These are phyloP conservation scores for Scleropages formosus DNA, from an alignment of 2,797 vertebrate species.

Conservation along the genomic window DNA sequence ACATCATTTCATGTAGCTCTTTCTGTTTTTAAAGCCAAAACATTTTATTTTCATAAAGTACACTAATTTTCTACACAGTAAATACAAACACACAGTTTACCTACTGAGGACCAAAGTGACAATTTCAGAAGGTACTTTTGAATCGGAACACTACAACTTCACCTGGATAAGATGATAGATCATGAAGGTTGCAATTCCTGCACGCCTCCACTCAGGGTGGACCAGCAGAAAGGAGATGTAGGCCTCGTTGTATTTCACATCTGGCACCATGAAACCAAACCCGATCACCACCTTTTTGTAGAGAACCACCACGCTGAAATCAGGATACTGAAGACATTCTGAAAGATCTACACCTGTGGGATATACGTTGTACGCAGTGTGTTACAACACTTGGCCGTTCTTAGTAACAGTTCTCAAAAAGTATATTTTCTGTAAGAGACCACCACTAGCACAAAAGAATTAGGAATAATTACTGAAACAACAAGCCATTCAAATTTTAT, in stretches of 20 bases:
- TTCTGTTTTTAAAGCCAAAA: no score
- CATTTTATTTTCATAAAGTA: no score
- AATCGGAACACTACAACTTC: conserved; percentile 20
- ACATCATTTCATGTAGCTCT: no score
- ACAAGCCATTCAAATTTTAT: background rate
- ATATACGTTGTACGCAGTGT: background rate
- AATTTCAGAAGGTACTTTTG: background rate
- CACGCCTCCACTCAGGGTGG: conserved; percentile 93
- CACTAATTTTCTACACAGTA: no score
- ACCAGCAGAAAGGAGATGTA: conserved; percentile 96
- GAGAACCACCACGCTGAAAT: conserved; percentile 94
- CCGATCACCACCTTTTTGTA: conserved; percentile 94
- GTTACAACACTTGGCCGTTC: no score
- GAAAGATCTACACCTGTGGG: conserved; percentile 89
- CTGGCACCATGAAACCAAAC: conserved; percentile 96
- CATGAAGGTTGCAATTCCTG: conserved; percentile 94
- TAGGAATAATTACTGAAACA: background rate
- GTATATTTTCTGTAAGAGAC: no score
- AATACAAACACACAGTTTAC: no score
- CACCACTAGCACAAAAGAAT: no score
- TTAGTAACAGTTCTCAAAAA: no score
- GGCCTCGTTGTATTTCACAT: conserved; percentile 95
- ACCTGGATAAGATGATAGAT: conserved; percentile 98
- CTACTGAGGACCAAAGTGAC: no score
- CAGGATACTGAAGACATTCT: conserved; percentile 94